Evolutionary conservation across 2,113 vertebrate species (phyloP), one percentile per base, ranked within the genome.

Genomic region (Chamaetylas fuelleborni): DNA sequence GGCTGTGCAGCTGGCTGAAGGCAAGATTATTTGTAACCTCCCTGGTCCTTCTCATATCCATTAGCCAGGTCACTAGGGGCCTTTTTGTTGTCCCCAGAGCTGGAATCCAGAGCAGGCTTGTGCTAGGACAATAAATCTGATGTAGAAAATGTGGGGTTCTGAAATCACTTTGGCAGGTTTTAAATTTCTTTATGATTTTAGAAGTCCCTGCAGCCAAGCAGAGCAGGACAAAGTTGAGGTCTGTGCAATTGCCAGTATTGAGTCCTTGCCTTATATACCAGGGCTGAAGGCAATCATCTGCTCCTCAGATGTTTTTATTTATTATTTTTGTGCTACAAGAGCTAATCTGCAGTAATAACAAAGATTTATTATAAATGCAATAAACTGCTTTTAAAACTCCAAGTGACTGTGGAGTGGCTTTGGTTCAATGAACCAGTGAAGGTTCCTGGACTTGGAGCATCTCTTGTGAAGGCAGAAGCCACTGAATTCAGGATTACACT

Each of bases 281-380:
- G 43, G 13, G 18, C 19, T 78, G 47, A 88, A 48, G n/a, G 28
- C 29, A 94, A 51, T 90, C 58, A 83, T 95, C 85, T 94, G 90
- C 33, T 90, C 19, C 56, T 94, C 92, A 95, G 76, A 91, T 94
- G 81, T 31, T 90, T 93, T 80, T 88, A 77, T 92, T 94, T 90
- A 56, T 85, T 91, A 51, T 74, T 83, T 92, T 94, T 86, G 34
- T 93, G 60, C 7, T 20, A 81, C n/a, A 56, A 73, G 38, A 74
- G 56, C 78, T 87, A 73, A 94, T 88, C 65, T 91, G 15, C 57
- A 90, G 13, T 70, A 86, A 86, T 67, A 92, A 83, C 42, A 33
- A 56, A 81, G 67, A 88, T 87, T 92, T 86, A 88, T 88, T 69
- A 43, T 18, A 58, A 73, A 65, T 62, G 7, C 47, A 38, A 88